phyloP scores from a whole-genome alignment of 1,140 invertebrate species.

The Meloidogyne floridensis region DNA sequence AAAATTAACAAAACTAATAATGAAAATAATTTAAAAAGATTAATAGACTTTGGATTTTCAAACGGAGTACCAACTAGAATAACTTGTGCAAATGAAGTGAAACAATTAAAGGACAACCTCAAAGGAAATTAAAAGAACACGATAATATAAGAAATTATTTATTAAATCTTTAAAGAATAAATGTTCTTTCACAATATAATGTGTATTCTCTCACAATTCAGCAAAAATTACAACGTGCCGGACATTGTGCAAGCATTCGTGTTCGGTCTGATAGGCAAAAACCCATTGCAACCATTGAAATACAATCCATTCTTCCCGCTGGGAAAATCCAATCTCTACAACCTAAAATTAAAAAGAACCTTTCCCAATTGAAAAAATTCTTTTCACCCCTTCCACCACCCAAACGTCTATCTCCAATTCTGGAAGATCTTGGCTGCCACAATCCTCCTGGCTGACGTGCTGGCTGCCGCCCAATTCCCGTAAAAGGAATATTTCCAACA shows the following conservation, averaged over 20 bases:
- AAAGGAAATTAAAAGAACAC: no score
- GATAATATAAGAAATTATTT: neutral
- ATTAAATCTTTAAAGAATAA: neutral
- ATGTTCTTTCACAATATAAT: neutral
- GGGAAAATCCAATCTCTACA: conserved; percentile 1
- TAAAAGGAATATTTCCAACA: no score
- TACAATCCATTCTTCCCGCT: neutral
- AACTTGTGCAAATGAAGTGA: neutral
- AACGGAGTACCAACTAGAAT: neutral
- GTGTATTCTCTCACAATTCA: neutral
- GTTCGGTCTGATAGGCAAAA: neutral
- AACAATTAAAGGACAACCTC: neutral
- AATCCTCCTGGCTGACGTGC: neutral
- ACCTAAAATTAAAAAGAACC: neutral
- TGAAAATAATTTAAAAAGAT: neutral
- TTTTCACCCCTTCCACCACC: neutral
- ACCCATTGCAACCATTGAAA: neutral
- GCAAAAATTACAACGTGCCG: neutral
- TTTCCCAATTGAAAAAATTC: neutral
- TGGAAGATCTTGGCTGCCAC: neutral
- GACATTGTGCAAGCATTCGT: neutral
- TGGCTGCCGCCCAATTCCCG: neutral
- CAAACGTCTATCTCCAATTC: neutral
- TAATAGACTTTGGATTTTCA: conserved; percentile 22
- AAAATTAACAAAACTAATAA: conserved; percentile 4